Conservation (phyloP, 1,140 invertebrate species). For the Drosophila azteca region DNA sequence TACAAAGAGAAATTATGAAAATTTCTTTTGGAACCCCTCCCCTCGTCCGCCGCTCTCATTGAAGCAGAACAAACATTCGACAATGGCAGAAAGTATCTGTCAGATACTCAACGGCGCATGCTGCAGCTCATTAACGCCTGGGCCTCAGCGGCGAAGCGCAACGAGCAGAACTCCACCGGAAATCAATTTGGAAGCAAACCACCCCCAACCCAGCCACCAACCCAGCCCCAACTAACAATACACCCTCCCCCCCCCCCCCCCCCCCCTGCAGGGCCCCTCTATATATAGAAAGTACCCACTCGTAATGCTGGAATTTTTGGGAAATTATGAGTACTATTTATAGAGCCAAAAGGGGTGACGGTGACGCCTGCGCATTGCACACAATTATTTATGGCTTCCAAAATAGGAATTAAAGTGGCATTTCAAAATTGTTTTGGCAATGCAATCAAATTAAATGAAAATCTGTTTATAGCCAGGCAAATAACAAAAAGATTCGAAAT, state of each 20-base stretch:
- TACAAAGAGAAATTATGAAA: constrained; percentile 42
- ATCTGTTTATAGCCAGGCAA: constrained; percentile 51
- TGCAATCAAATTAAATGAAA: constrained; percentile 73
- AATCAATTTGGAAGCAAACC: constrained; percentile 57
- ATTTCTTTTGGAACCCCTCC: constrained; percentile 19
- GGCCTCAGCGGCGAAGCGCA: constrained; percentile 63
- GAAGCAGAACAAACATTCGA: constrained; percentile 71
- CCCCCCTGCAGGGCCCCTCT: neutral
- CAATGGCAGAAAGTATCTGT: constrained; percentile 61
- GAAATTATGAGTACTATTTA: constrained; percentile 67
- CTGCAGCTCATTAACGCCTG: constrained; percentile 80
- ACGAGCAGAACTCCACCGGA: constrained; percentile 61
- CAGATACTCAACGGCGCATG: constrained; percentile 64
- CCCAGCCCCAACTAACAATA: neutral
- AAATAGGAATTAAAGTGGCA: constrained; percentile 50
- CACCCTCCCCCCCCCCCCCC: too few species aligned
- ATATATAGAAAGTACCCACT: constrained; percentile 39
- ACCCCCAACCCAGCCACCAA: neutral
- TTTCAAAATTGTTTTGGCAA: constrained; percentile 64
- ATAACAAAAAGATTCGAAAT: constrained; percentile 14
- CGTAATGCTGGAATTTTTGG: constrained; percentile 23
- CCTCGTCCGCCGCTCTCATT: constrained; percentile 41
- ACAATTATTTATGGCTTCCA: constrained; percentile 44
- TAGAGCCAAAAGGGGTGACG: constrained; percentile 20
- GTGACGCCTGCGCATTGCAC: constrained; percentile 58